phyloP scores from a whole-genome alignment of 1,140 invertebrate genomes.

The Listronotus oregonensis region DNA sequence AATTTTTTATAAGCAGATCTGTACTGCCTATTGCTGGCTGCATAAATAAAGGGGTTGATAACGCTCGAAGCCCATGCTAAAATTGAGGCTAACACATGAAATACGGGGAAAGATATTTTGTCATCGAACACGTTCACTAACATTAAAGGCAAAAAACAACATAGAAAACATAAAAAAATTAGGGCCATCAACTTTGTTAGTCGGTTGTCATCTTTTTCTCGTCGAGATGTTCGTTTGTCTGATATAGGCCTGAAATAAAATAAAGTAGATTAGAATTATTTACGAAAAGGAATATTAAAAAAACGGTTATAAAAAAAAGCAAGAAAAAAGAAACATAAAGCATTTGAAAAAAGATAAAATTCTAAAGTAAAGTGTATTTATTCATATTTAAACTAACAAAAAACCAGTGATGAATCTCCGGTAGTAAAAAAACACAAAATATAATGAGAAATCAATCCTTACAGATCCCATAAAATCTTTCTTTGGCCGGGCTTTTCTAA shows the following conservation, averaged over 20 bases:
- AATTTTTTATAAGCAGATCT: constrained; percentile 74
- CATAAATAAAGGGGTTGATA: constrained; percentile 87
- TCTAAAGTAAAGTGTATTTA: too few relatives aligned
- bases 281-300: constrained; percentile 8
- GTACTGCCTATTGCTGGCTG: constrained; percentile 83
- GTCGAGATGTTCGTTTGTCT: constrained; percentile 57
- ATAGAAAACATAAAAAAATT: constrained; percentile 83
- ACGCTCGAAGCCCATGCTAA: constrained; percentile 86
- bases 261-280: not conserved
- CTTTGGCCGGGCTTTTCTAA: too few relatives aligned
- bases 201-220: constrained; percentile 73
- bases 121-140: constrained; percentile 84
- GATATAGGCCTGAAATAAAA: constrained; percentile 53
- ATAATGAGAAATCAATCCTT: too few relatives aligned
- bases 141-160: constrained; percentile 85
- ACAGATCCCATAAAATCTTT: too few relatives aligned
- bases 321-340: not conserved
- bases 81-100: constrained; percentile 81
- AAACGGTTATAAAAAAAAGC: not conserved
- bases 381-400: too few relatives aligned
- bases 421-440: too few relatives aligned
- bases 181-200: constrained; percentile 83
- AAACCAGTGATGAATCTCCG: too few relatives aligned
- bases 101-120: constrained; percentile 66
- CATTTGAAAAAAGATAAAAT: too few relatives aligned